Base-by-base conservation (phyloP, 1,140 invertebrate species). In the Lepidostoma basale region DNA sequence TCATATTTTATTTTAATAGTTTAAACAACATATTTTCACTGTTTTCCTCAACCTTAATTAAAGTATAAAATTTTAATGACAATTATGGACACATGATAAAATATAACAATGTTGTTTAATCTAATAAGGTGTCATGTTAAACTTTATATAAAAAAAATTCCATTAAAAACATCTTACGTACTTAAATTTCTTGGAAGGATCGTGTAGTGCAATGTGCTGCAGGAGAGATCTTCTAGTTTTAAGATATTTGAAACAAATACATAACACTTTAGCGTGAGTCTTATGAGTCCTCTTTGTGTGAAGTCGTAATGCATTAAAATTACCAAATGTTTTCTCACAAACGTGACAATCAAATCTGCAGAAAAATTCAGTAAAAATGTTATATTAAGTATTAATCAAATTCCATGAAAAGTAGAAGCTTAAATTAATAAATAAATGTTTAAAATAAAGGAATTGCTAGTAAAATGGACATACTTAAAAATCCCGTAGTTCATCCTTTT, bases 171-270 rank as follows among this genome's bases (percentile, higher is more conserved):
- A 45, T 22, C 18, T n/a, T 45, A 33, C 42, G 23, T 36, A 69
- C 68, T 49, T 69, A 26, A 69, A 64, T 12, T 42, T 59, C 47
- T 67, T 70, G 20, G 39, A 18, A 20, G 63, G 69, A 45, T 69
- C 62, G 36, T 70, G 69, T 62, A 67, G 59, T 3, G 36, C 40
- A 28, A 58, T 56, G 23, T 70, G 69, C n/a, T 49, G 66, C 2
- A 42, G 28, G 5, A 70, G 40, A 20, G 64, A 67, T 44, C 45
- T 67, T 47, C 47, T 62, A 14, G 40, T 49, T 16, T 56, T 49
- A 23, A 70, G 44, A 14, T 40, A 49, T 36, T 70, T 67, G n/a
- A 54, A 70, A 47, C 69, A 70, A 44, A 70, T 54, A 36, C 69
- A 70, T 6, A 42, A 22, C 22, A 70, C 63, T 58, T 67, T 58